Evolutionary conservation across 2,113 vertebrate species (phyloP).

Genomic region (Heterochromis multidens): DNA sequence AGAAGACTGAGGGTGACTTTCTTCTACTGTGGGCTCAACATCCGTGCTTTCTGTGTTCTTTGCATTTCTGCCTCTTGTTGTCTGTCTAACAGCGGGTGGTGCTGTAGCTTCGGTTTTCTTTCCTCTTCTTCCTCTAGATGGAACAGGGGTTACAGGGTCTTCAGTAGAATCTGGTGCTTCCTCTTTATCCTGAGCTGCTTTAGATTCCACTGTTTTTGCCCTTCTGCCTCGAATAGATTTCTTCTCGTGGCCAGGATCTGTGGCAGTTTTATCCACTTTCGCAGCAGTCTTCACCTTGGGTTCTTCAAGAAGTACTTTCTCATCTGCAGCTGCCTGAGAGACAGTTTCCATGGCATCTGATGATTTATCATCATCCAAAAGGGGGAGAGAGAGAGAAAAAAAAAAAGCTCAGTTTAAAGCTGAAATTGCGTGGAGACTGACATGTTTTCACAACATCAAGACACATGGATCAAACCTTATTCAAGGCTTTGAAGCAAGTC

Average conservation of each 20-base stretch:
- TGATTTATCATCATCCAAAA: background rate
- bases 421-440: background rate
- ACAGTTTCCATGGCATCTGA: background rate
- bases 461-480: background rate
- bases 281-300: background rate
- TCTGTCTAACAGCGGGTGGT: constrained; percentile 22
- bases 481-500: too few relatives aligned
- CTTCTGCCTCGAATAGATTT: constrained; percentile 27
- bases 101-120: constrained; percentile 43
- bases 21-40: background rate
- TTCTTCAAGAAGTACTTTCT: background rate
- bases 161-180: background rate
- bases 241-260: background rate
- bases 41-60: background rate
- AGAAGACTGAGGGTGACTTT: background rate
- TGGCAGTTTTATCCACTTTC: background rate
- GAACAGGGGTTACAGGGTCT: background rate
- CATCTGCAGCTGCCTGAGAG: background rate
- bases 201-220: background rate
- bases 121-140: constrained; percentile 56
- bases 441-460: background rate
- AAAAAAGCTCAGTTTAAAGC: background rate
- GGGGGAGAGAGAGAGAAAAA: rapidly evolving
- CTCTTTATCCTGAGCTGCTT: background rate
- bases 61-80: constrained; percentile 38